Evolutionary conservation across 2,888 invertebrate species (phyloP).

Genomic region (Alviniconcha strummeri): DNA sequence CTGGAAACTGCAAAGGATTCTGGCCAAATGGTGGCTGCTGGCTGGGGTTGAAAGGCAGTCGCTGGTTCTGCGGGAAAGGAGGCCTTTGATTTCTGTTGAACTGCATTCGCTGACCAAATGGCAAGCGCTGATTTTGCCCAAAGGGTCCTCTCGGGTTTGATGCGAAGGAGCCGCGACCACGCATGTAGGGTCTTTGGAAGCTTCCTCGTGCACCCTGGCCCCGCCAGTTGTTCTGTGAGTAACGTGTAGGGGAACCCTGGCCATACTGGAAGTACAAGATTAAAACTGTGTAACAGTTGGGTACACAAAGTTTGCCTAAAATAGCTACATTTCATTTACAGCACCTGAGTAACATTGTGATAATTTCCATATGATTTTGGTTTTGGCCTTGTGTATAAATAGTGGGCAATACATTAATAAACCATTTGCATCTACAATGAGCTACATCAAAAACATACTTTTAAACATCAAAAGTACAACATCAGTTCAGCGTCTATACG

Average conservation of each 20-base stretch:
- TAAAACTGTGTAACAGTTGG: not conserved
- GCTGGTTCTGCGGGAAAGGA: not conserved
- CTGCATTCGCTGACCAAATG: conserved; percentile 4
- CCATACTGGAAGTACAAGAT: conserved; percentile 7
- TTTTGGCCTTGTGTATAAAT: too few relatives aligned
- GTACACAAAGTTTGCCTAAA: too few relatives aligned
- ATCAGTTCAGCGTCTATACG: too few relatives aligned
- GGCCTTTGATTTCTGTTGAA: not conserved
- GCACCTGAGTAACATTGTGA: too few relatives aligned
- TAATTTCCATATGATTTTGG: too few relatives aligned
- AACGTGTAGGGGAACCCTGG: conserved; percentile 1
- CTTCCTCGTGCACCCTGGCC: not conserved
- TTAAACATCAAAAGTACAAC: too few relatives aligned
- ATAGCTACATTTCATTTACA: too few relatives aligned
- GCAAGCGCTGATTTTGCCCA: not conserved
- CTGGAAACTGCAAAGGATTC: not conserved
- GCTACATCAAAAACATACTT: too few relatives aligned
- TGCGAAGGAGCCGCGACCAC: conserved; percentile 25
- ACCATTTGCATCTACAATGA: too few relatives aligned
- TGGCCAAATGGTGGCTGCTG: conserved; percentile 4
- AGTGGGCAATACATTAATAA: too few relatives aligned
- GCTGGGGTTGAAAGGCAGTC: not conserved
- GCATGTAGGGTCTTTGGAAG: conserved; percentile 5
- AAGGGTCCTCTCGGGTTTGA: conserved; percentile 17
- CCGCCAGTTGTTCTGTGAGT: conserved; percentile 25